These are phyloP conservation scores for Drosophila cracens DNA, from an alignment of 2,888 invertebrate genomes.

Conservation along the genomic window DNA sequence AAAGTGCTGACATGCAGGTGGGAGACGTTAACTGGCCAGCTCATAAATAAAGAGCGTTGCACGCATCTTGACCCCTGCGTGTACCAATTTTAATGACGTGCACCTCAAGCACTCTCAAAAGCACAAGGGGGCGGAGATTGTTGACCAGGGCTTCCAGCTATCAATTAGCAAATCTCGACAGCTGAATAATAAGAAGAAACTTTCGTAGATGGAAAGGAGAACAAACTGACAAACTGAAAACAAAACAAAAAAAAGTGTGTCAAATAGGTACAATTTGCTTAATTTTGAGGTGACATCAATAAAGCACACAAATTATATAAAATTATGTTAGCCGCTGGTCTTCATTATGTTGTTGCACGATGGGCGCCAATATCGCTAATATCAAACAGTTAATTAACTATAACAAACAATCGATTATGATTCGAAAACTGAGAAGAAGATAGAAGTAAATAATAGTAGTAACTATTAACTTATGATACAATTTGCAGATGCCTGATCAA, in stretches of 20 bases:
- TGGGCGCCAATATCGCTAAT: neutral
- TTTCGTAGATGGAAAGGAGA: neutral
- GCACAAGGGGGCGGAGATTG: slow-evolving; percentile 11
- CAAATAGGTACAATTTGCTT: neutral
- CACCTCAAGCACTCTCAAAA: slow-evolving; percentile 6
- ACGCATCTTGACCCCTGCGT: slow-evolving; percentile 41
- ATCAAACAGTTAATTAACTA: neutral
- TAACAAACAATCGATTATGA: neutral
- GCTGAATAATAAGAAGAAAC: neutral
- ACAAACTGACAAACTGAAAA: neutral
- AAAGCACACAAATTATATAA: neutral
- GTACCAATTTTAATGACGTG: slow-evolving; percentile 42
- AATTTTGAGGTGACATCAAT: neutral
- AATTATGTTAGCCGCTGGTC: neutral
- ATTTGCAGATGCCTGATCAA: neutral
- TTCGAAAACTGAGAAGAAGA: neutral
- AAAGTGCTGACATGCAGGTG: slow-evolving; percentile 20
- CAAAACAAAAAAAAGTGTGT: neutral
- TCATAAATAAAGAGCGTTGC: slow-evolving; percentile 40
- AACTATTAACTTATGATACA: neutral
- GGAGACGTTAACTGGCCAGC: slow-evolving; percentile 22
- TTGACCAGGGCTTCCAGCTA: neutral
- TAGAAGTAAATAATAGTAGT: neutral
- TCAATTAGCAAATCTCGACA: neutral
- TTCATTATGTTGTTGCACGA: neutral